Conservation (phyloP, 1,140 invertebrate genomes). For the Schlechtendalia chinensis region DNA sequence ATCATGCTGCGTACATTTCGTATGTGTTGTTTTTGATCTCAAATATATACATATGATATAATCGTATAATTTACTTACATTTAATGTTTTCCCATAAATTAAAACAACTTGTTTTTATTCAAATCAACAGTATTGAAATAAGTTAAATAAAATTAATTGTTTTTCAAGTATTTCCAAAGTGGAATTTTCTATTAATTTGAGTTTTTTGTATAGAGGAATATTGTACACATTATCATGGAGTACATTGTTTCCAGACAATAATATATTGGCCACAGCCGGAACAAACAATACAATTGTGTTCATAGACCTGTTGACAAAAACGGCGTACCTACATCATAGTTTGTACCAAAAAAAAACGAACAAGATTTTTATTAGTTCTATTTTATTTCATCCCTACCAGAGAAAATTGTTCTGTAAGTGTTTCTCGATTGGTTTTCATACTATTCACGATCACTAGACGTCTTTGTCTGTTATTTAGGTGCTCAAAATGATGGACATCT, state of each 20-base stretch:
- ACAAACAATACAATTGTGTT: constrained; percentile 54
- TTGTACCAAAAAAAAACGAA: not conserved
- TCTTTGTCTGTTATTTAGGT: constrained; percentile 55
- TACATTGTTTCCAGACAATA: constrained; percentile 55
- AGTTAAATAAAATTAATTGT: not conserved
- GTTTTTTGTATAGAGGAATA: constrained; percentile 54
- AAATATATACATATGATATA: too few relatives aligned
- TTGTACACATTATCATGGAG: constrained; percentile 60
- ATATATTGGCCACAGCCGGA: constrained; percentile 59
- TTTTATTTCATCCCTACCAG: constrained; percentile 58
- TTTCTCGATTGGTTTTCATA: not conserved
- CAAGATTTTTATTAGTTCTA: constrained; percentile 55
- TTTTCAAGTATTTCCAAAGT: too few relatives aligned
- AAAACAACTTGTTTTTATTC: too few relatives aligned
- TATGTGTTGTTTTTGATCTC: too few relatives aligned
- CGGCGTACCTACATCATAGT: constrained; percentile 22
- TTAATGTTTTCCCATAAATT: too few relatives aligned
- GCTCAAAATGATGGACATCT: constrained; percentile 57
- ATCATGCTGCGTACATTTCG: too few relatives aligned
- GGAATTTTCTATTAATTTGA: constrained; percentile 51
- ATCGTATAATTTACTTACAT: too few relatives aligned
- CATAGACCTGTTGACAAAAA: constrained; percentile 53
- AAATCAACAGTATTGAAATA: too few relatives aligned
- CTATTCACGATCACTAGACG: not conserved
- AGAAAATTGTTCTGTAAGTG: constrained; percentile 59